Evolutionary conservation across 2,797 vertebrate genomes (phyloP), one percentile per base, ranked within the genome.

Genomic region (Scolopax rusticola): DNA sequence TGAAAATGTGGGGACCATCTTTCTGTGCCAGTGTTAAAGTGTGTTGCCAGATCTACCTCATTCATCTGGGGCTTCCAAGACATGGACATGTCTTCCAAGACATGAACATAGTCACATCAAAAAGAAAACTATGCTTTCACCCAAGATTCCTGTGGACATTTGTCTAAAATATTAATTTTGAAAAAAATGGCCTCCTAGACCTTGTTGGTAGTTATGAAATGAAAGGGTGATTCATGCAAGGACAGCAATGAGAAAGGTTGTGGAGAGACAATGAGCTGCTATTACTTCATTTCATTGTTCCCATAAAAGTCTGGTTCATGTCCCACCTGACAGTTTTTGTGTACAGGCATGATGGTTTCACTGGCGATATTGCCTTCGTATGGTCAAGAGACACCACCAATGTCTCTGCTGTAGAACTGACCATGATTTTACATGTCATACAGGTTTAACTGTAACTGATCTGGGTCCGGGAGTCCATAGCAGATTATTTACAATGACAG

Each of bases 201-300:
- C 4, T 36, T 56, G 2, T 30, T 2, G 0, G 1, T 36, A 38
- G 30, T 63, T 69, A 17, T 27, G 27, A 65, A 6, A 6, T 23
- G 18, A 65, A 70, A 74, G 2, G 11, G 2, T 33, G 45, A 38
- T 16, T 40, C 47, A 17, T 23, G 2, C 24, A 40, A 78, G 16
- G 15, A 54, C 0, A 63, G 1, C 11, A 79, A 24, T 56, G 27
- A 60, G 13, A 77, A 69, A 38, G 8, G 3, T 8, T 76, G 4
- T 8, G n/a, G 14, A 57, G 28, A 73, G 3, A 12, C 6, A 30
- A 27, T 4, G 3, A 65, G 2, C 8, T 36, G 7, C 21, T 40
- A 8, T 2, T 6, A 41, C 0, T 56, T 61, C 4, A 4, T 3
- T 70, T 30, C 13, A 9, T 1, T 41, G 23, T 8, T 63, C 12